Conservation (phyloP, 2,888 invertebrate species). For the Agrochola lota region DNA sequence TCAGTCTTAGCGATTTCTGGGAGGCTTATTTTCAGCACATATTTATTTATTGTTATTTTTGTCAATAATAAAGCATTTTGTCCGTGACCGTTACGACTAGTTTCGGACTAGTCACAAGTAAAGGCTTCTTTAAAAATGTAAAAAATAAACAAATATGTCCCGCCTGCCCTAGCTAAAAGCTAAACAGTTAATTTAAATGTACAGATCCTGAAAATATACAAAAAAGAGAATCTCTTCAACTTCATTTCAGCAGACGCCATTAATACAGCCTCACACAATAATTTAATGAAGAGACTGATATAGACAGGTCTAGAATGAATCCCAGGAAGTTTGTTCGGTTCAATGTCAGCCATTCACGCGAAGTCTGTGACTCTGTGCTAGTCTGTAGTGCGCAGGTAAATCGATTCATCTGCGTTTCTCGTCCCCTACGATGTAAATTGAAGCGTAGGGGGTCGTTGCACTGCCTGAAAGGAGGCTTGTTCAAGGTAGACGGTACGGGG, state of each 20-base stretch:
- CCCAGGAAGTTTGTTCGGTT: constrained; percentile 29
- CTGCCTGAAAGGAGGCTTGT: constrained; percentile 35
- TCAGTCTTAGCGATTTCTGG: not conserved
- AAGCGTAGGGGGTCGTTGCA: constrained; percentile 60
- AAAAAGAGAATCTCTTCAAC: not conserved
- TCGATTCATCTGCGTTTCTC: constrained; percentile 56
- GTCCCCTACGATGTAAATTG: constrained; percentile 58
- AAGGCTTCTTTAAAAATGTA: not conserved
- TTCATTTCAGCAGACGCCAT: not conserved
- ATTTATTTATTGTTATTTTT: not conserved
- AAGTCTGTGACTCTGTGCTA: constrained; percentile 4
- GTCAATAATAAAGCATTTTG: too few species aligned
- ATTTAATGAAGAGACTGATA: not conserved
- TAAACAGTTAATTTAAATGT: not conserved
- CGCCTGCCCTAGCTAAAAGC: not conserved
- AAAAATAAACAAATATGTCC: not conserved
- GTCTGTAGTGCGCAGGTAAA: constrained; percentile 56
- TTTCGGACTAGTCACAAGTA: not conserved
- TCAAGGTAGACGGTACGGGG: constrained; percentile 30
- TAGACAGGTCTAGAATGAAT: constrained; percentile 42
- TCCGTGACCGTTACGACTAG: too few species aligned
- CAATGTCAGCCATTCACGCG: constrained; percentile 54
- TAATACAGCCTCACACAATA: not conserved
- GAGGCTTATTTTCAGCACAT: not conserved
- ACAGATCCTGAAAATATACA: not conserved